Base-by-base conservation (phyloP, 2,797 vertebrate genomes). In the Epinephelus coioides region DNA sequence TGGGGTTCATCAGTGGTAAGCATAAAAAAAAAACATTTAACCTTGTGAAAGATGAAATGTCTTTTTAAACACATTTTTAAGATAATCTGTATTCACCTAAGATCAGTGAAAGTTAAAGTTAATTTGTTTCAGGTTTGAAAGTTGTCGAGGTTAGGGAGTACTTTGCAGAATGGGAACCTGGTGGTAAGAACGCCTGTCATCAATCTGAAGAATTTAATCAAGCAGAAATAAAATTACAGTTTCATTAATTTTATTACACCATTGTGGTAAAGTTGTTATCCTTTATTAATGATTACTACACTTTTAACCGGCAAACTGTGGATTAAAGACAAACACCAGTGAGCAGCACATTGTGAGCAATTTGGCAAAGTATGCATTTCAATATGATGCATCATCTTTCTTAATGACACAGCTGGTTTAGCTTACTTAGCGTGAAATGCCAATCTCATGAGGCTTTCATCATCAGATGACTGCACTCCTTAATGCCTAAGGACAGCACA, bases 41-140 rank as follows among this genome's bases (percentile, higher is more conserved):
- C 87, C 86, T 92, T 88, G 81, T 64, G 61, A 65, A 73, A 90
- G 67, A 91, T 68, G 47, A 19, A 85, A 82, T 57, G 57, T 62
- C 57, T 87, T 84, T 83, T 85, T 49, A 59, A 82, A 34, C 59
- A 54, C 15, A 49, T 73, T 71, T 34, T 89, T 82, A 61, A 74
- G 55, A 84, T 76, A 9, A 83, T 89, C 84, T 80, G 74, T 82
- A 78, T 86, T 79, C 64, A 73, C 25, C 44, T 50, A 60, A 49
- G 53, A 79, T 71, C 57, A 56, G 40, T 53, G 50, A 71, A 81
- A 84, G 73, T 81, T 69, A 13, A 81, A 76, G 21, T 78, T 73
- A 25, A 77, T 77, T 78, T 64, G 66, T 73, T 59, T 66, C 54
- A 61, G 49, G 53, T 82, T 57, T 69, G 19, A 76, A 83, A 86